Base-by-base conservation (phyloP, 1,140 invertebrate species). In the Charaxes varanes region DNA sequence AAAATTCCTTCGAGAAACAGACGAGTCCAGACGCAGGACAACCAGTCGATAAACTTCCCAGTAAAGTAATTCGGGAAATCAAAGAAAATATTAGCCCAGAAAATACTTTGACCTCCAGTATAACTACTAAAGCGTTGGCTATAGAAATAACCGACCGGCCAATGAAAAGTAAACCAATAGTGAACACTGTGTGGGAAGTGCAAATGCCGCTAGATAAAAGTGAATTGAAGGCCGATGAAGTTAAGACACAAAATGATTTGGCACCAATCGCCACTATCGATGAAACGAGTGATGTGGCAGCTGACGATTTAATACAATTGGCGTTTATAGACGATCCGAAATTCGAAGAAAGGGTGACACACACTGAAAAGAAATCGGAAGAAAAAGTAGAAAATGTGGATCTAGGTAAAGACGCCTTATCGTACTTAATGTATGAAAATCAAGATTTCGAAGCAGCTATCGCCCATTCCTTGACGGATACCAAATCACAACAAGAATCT, bases 51-150 rank as follows among this genome's bases (percentile, higher is more conserved):
- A 84, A 85, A 52, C 45, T 85, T 15, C 78, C 81, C 0, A 78
- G 56, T 18, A 84, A 84, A 53, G 66, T 85, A 3, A 82, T 84
- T 6, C 37, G 73, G 40, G 70, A 76, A 1, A 85, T 85, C 11
- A 85, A 85, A 57, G 84, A 85, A 37, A 85, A 84, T 36, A 78
- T 84, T 1, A 85, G 84, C 31, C 84, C 81, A 1, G 81, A 85
- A 41, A 85, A 84, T 23, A 84, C 81, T 3, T 45, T 85, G 7
- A 83, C 77, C 0, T 74, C 78, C 0, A 80, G 64, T 26, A 83
- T 80, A 64, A 71, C 62, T 12, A 79, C 70, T 0, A 67, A 70
- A 54, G 61, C 76, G 0, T 27, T 84, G 12, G 76, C 69, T 3
- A 48, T 66, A 15, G 81, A 85, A 35, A 24, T 83, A 12, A 42